Conservation (phyloP, 2,113 vertebrate species). For the Glareola pratincola region DNA sequence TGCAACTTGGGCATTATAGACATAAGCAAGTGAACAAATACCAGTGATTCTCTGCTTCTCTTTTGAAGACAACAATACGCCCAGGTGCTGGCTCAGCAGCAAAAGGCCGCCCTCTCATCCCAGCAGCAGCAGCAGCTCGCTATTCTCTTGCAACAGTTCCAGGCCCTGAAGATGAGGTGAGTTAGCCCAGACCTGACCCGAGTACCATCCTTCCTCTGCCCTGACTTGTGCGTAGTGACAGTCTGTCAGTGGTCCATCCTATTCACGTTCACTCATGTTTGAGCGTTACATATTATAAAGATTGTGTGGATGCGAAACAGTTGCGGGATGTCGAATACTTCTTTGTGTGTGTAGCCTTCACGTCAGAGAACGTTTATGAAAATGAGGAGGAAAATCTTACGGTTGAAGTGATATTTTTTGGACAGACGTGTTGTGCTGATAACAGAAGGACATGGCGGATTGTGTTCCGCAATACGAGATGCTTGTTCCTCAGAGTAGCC, state of each 20-base stretch:
- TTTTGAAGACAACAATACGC: conserved; percentile 92
- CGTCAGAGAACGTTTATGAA: not conserved
- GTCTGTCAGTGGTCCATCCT: not conserved
- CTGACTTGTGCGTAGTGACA: not conserved
- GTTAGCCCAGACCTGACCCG: not conserved
- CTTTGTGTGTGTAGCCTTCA: not conserved
- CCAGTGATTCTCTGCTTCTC: conserved; percentile 26
- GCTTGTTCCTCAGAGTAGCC: not conserved
- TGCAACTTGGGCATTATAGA: not conserved
- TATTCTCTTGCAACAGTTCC: conserved; percentile 91
- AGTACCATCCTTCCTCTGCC: not conserved
- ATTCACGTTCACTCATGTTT: not conserved
- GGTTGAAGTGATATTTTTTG: not conserved
- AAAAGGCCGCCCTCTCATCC: conserved; percentile 91
- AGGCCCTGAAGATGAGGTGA: conserved; percentile 94
- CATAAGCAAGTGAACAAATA: not conserved
- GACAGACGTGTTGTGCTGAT: not conserved
- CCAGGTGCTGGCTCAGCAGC: conserved; percentile 90
- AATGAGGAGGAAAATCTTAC: not conserved
- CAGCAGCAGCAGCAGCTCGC: conserved; percentile 94
- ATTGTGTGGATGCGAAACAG: not conserved
- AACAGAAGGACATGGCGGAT: not conserved
- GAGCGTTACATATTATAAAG: not conserved
- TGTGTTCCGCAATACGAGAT: not conserved
- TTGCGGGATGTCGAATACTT: not conserved